Evolutionary conservation across 2,797 vertebrate genomes (phyloP).

Genomic region (Lycodopsis pacificus): DNA sequence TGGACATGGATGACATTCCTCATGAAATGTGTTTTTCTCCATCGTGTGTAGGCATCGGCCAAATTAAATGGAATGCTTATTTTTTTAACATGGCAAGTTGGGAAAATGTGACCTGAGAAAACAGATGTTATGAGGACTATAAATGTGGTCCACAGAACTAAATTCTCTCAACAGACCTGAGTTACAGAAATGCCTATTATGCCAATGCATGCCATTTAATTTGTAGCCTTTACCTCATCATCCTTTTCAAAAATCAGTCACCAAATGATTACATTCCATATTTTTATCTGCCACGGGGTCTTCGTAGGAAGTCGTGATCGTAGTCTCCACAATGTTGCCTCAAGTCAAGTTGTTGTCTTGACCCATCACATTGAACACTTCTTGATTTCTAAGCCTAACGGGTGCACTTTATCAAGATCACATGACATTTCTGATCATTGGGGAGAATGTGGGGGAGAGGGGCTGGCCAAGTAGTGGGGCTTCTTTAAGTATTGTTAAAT

Average conservation of each 20-base stretch:
- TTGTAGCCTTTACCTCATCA: conserved; percentile 67
- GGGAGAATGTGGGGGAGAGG: conserved; percentile 66
- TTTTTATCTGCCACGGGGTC: conserved; percentile 46
- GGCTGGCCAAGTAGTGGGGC: conserved; percentile 62
- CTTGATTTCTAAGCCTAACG: conserved; percentile 78
- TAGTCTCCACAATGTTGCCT: conserved; percentile 65
- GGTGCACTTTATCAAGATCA: conserved; percentile 86
- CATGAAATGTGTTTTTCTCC: conserved; percentile 7
- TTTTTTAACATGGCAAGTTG: conserved; percentile 17
- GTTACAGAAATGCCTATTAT: conserved; percentile 61
- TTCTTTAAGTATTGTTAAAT: conserved; percentile 86
- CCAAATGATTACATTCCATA: conserved; percentile 80
- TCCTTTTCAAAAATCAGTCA: conserved; percentile 56
- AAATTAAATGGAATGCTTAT: conserved; percentile 8
- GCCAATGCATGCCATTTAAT: conserved; percentile 72
- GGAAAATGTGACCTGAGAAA: conserved; percentile 13
- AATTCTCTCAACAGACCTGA: conserved; percentile 12
- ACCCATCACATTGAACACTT: conserved; percentile 67
- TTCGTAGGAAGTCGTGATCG: conserved; percentile 32
- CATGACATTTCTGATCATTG: conserved; percentile 76
- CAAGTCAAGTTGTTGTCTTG: conserved; percentile 68
- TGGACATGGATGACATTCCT: conserved; percentile 7
- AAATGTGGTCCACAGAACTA: conserved; percentile 9
- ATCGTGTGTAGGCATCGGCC: conserved; percentile 10
- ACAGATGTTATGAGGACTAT: conserved; percentile 8